A percentile compares a stretch with the other conserved stretches of the same genome.
phyloP scores from a whole-genome alignment of 1,140 invertebrate genomes.

The Habropoda laboriosa region DNA sequence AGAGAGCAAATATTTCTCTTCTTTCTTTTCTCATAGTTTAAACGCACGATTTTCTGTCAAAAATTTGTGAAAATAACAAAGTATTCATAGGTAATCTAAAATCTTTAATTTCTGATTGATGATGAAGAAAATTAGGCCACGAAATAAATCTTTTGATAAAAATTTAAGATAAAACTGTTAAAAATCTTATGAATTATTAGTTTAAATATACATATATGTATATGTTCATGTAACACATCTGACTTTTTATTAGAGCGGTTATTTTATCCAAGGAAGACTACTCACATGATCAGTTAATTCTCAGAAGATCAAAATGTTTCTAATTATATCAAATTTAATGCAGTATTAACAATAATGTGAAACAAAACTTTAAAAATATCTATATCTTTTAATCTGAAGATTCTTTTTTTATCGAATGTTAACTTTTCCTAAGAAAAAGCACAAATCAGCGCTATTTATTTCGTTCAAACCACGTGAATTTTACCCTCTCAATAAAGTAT shows the following conservation, averaged over 20 bases:
- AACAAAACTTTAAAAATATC: not conserved
- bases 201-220: slow-evolving; percentile 4
- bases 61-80: no score
- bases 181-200: not conserved
- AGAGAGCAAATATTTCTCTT: slow-evolving; percentile 12
- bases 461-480: slow-evolving; percentile 7
- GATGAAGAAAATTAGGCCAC: not conserved
- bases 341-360: not conserved
- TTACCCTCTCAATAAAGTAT: not conserved
- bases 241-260: not conserved
- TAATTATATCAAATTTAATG: not conserved
- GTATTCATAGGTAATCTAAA: not conserved
- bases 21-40: not conserved
- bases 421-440: slow-evolving; percentile 21
- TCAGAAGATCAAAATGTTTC: not conserved
- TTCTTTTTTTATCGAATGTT: not conserved
- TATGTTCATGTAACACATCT: no score
- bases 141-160: not conserved
- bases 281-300: not conserved
- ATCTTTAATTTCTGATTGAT: not conserved
- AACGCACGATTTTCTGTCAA: not conserved
- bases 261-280: slow-evolving; percentile 25
- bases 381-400: not conserved
- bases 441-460: slow-evolving; percentile 1
- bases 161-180: not conserved